Percentiles rank a stretch among this genome's conserved stretches.
phyloP scores from a whole-genome alignment of 92 coral and sea anemone genomes.

The Meandrina meandrites region DNA sequence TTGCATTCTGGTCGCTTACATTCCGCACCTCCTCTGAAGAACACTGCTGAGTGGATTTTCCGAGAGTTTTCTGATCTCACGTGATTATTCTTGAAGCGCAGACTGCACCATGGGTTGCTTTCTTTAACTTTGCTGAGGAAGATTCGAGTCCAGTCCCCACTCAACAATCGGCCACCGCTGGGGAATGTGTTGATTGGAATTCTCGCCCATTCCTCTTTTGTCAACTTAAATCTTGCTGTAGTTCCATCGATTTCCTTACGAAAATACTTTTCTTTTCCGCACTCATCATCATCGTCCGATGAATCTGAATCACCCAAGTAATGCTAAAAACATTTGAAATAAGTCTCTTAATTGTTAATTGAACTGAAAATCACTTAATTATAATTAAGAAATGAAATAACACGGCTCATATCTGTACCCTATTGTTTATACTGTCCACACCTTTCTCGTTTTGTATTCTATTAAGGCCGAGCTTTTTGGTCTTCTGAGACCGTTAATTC shows the following conservation, averaged over 20 bases:
- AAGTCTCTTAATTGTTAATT: too few relatives aligned
- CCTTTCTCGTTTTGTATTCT: background rate
- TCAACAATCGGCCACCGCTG: slow-evolving; percentile 24
- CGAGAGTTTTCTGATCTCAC: slow-evolving; percentile 35
- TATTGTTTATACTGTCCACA: too few relatives aligned
- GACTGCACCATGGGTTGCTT: slow-evolving; percentile 40
- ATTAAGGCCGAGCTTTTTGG: background rate
- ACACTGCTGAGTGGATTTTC: slow-evolving; percentile 23
- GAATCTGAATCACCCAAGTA: background rate
- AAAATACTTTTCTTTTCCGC: slow-evolving; percentile 8
- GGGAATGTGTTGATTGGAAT: slow-evolving; percentile 25
- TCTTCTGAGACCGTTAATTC: background rate
- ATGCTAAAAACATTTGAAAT: background rate
- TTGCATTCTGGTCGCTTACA: slow-evolving; percentile 32
- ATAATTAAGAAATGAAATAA: too few relatives aligned
- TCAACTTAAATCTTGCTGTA: slow-evolving; percentile 13
- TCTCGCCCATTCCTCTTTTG: slow-evolving; percentile 14
- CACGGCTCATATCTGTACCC: too few relatives aligned
- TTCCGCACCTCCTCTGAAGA: slow-evolving; percentile 35
- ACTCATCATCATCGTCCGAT: slow-evolving; percentile 18
- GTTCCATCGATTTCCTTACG: slow-evolving; percentile 4
- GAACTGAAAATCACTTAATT: too few relatives aligned
- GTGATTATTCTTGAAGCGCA: slow-evolving; percentile 38
- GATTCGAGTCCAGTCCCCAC: slow-evolving; percentile 32
- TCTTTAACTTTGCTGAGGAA: slow-evolving; percentile 24